Conservation (phyloP, 2,797 vertebrate species). For the Xiphophorus birchmanni region DNA sequence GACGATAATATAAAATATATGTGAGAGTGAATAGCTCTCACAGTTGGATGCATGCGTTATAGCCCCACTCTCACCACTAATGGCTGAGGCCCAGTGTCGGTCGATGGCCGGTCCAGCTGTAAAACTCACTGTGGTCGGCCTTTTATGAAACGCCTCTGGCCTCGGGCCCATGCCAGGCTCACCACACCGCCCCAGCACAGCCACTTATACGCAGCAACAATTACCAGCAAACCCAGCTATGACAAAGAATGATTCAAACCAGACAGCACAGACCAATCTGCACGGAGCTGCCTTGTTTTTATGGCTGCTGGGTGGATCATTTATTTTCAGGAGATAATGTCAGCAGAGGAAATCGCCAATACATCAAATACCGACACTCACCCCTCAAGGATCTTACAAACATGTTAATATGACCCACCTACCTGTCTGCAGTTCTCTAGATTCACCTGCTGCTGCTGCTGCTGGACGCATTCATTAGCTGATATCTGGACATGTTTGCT, state of each 20-base stretch:
- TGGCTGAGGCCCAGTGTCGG: constrained; percentile 43
- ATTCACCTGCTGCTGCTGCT: constrained; percentile 11
- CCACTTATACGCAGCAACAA: constrained; percentile 36
- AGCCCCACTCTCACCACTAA: constrained; percentile 64
- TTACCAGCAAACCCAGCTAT: constrained; percentile 27
- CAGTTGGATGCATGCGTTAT: constrained; percentile 40
- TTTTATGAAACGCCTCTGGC: constrained; percentile 56
- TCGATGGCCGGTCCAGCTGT: constrained; percentile 44
- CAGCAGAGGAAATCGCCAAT: constrained; percentile 23
- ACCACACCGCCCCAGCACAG: constrained; percentile 40
- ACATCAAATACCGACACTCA: constrained; percentile 31
- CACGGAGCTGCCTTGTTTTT: background rate
- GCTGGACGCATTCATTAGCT: constrained; percentile 42
- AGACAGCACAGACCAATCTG: constrained; percentile 14
- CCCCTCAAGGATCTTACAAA: constrained; percentile 9
- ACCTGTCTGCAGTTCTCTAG: constrained; percentile 8
- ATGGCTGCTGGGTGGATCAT: background rate
- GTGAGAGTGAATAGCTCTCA: constrained; percentile 21
- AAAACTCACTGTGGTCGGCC: constrained; percentile 43
- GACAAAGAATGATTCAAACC: constrained; percentile 19
- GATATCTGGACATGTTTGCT: constrained; percentile 47
- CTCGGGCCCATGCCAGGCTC: constrained; percentile 28
- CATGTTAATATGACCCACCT: constrained; percentile 19
- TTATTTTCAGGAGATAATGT: constrained; percentile 30
- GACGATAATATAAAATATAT: constrained; percentile 40